A percentile compares a stretch with the other conserved stretches of the same genome.
phyloP scores from a whole-genome alignment of 2,797 vertebrate species.

The Epinephelus malabaricus region DNA sequence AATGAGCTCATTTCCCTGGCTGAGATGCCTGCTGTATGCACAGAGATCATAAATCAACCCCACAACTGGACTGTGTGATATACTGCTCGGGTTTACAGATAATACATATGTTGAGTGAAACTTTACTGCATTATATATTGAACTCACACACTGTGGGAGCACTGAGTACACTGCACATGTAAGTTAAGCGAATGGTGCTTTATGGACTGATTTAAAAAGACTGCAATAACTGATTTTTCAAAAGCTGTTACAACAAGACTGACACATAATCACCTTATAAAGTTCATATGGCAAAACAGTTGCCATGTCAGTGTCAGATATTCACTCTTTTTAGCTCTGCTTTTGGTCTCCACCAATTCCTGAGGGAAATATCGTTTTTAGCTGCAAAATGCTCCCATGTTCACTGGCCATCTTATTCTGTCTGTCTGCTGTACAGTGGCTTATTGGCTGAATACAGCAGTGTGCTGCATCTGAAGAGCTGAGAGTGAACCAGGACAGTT shows the following conservation, averaged over 20 bases:
- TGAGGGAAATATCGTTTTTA: not conserved
- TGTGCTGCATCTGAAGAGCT: too few relatives aligned
- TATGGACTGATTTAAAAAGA: not conserved
- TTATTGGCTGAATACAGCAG: not conserved
- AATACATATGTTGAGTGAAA: not conserved
- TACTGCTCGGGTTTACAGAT: constrained; percentile 2
- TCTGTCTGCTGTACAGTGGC: not conserved
- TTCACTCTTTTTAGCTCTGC: not conserved
- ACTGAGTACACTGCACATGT: not conserved
- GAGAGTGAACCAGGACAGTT: too few relatives aligned
- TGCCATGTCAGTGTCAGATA: not conserved
- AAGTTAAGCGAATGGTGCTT: not conserved
- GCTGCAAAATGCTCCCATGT: not conserved
- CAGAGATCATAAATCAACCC: constrained; percentile 34
- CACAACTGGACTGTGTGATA: constrained; percentile 14
- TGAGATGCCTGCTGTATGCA: constrained; percentile 9
- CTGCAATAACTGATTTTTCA: not conserved
- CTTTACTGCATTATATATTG: not conserved
- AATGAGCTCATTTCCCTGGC: constrained; percentile 27
- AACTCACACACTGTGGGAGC: not conserved
- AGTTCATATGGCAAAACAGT: not conserved
- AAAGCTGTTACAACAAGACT: not conserved
- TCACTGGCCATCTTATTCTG: not conserved
- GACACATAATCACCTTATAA: not conserved
- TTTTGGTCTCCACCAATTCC: not conserved